A percentile compares a stretch with the other conserved stretches of the same genome.
These are phyloP conservation scores for Lutraria lutraria DNA, from an alignment of 2,888 invertebrate species.

Conservation along the genomic window DNA sequence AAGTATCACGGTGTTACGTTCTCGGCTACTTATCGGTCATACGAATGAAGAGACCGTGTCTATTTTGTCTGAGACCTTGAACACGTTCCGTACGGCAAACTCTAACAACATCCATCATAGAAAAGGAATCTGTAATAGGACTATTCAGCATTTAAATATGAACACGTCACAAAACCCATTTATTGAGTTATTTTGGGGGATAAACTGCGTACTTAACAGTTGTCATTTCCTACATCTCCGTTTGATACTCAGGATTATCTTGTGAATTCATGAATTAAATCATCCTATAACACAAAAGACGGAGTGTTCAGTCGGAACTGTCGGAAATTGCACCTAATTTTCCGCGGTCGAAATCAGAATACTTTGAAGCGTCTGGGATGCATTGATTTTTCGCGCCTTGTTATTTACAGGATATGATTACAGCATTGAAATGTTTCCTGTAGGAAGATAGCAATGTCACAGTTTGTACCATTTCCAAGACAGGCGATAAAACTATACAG, in stretches of 20 bases:
- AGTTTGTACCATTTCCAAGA: background rate
- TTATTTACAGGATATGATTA: conserved; percentile 13
- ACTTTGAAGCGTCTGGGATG: conserved; percentile 9
- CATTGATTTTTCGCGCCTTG: conserved; percentile 14
- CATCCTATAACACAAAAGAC: background rate
- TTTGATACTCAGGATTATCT: background rate
- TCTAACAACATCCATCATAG: too few relatives aligned
- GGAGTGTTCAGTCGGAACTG: background rate
- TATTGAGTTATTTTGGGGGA: too few relatives aligned
- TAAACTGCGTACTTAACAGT: background rate
- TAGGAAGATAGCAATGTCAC: background rate
- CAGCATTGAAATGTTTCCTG: background rate
- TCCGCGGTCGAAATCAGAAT: background rate
- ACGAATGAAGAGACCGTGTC: too few relatives aligned
- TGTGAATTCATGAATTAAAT: background rate
- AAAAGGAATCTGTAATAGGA: too few relatives aligned
- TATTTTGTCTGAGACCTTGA: too few relatives aligned
- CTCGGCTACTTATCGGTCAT: too few relatives aligned
- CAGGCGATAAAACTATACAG: background rate
- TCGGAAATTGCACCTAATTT: conserved; percentile 1
- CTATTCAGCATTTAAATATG: too few relatives aligned
- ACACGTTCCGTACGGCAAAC: too few relatives aligned
- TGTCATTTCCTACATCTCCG: background rate
- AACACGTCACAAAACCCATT: too few relatives aligned
- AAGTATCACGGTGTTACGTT: too few relatives aligned